Base-by-base conservation (phyloP, 2,888 invertebrate species). In the Drosophila mimetica region DNA sequence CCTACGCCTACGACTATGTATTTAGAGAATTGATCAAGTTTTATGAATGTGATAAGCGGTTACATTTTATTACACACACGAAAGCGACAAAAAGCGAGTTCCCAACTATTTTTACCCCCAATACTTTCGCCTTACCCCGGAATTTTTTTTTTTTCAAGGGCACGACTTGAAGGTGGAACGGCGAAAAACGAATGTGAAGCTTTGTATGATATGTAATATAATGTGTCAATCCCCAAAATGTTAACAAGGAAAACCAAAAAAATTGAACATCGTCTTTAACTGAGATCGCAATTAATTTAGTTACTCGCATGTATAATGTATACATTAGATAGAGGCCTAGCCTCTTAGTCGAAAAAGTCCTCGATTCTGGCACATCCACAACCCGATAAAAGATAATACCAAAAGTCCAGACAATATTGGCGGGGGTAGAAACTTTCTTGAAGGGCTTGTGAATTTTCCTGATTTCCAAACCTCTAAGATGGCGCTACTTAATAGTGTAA, bases 181-280 rank as follows among this genome's bases (percentile, higher is more conserved):
- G 51, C 64, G 20, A 18, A 39, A 48, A 64, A 14, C 25, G 22
- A 44, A 32, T 57, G 59, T 36, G 20, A 64, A 55, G 76, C 79
- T 71, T 79, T 86, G 80, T 87, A 87, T 87, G 76, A 80, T 87
- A 81, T 87, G 84, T 79, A 80, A 87, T 73, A 87, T 81, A 81
- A 85, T 78, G 80, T 81, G 80, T 87, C 80, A 81, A 81, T 84
- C 65, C 79, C 70, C n/a, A n/a, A n/a, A 67, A 78, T 67, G 67
- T 71, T 74, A 54, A 79, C 61, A 18, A 64, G 67, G 60, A 60
- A 37, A 14, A 79, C 61, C 20, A 64, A 72, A 64, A 60, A 37
- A 14, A 25, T 14, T 32, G 32, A 65, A 36, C 20, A 42, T 41
- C 34, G 22, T 63, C 41, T n/a, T n/a, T 42, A 36, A 41, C 28